These are phyloP conservation scores for Dipus sagitta DNA, from an alignment of 2,797 vertebrate genomes.

Conservation along the genomic window DNA sequence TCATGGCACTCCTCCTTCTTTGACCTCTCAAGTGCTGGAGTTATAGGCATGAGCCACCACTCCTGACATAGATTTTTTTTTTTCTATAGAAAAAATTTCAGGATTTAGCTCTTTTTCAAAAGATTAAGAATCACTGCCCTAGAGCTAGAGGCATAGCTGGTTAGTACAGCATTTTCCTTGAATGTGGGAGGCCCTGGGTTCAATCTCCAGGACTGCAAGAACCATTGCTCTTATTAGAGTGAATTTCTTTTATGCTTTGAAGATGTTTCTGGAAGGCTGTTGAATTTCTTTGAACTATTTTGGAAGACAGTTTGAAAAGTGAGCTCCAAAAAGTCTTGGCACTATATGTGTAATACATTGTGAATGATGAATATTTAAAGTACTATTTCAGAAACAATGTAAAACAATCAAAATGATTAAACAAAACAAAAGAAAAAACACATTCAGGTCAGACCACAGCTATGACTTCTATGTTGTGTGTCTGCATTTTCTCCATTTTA, in stretches of 20 bases:
- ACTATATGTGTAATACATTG: not conserved
- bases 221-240: slow-evolving; percentile 51
- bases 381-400: slow-evolving; percentile 30
- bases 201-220: not conserved
- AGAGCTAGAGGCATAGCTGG: not conserved
- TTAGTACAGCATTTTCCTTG: not conserved
- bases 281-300: slow-evolving; percentile 56
- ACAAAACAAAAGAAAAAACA: slow-evolving; percentile 52
- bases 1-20: not conserved
- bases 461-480: slow-evolving; percentile 55
- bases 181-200: too few relatives aligned
- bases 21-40: not conserved
- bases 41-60: not conserved
- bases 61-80: not conserved
- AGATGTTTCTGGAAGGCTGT: slow-evolving; percentile 50
- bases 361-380: slow-evolving; percentile 20
- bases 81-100: slow-evolving; percentile 38
- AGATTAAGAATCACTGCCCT: not conserved
- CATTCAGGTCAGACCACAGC: slow-evolving; percentile 56
- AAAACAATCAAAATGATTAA: slow-evolving; percentile 41
- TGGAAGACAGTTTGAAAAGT: slow-evolving; percentile 62
- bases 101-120: not conserved
- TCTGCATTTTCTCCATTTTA: slow-evolving; percentile 62
- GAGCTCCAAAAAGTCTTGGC: slow-evolving; percentile 8
- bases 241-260: slow-evolving; percentile 56